A percentile compares a stretch with the other conserved stretches of the same genome.
Evolutionary conservation across 2,888 invertebrate species (phyloP).

Genomic region (Ceramica pisi): DNA sequence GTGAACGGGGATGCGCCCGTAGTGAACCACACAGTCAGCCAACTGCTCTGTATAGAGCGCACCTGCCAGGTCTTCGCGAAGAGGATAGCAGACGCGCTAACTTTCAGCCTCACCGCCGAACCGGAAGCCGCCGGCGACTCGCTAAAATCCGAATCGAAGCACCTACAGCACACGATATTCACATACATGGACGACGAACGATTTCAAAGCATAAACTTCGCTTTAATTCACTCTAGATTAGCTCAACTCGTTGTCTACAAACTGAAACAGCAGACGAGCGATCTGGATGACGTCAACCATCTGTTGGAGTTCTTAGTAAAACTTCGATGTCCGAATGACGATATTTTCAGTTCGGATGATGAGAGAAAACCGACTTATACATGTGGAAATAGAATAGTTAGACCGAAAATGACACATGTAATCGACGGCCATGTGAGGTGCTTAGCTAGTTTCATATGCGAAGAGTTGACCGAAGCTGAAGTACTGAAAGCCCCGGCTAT

Average conservation of each 20-base stretch:
- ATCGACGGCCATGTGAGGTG: conserved; percentile 85
- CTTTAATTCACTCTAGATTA: conserved; percentile 92
- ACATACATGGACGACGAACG: conserved; percentile 93
- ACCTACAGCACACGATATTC: conserved; percentile 92
- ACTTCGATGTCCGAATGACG: conserved; percentile 85
- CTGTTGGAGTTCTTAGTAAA: conserved; percentile 83
- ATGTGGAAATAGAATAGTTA: conserved; percentile 75
- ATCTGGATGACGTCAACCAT: conserved; percentile 83
- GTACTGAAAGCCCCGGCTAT: conserved; percentile 85
- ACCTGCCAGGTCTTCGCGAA: conserved; percentile 92
- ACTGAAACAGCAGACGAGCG: conserved; percentile 86
- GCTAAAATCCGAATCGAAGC: conserved; percentile 92
- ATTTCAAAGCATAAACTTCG: conserved; percentile 92
- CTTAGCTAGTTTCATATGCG: conserved; percentile 85
- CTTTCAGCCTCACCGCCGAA: conserved; percentile 90
- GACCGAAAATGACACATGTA: conserved; percentile 75
- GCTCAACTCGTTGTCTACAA: conserved; percentile 92
- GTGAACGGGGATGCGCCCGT: conserved; percentile 78
- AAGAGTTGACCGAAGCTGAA: conserved; percentile 82
- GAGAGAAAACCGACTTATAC: conserved; percentile 81
- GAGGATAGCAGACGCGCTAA: conserved; percentile 92
- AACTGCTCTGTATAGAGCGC: conserved; percentile 84
- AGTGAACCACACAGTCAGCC: conserved; percentile 84
- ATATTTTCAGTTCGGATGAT: conserved; percentile 91
- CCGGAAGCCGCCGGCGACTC: conserved; percentile 90